A percentile compares a stretch with the other conserved stretches of the same genome.
These are phyloP conservation scores for Brassicogethes aeneus DNA, from an alignment of 2,888 invertebrate genomes.

Conservation along the genomic window DNA sequence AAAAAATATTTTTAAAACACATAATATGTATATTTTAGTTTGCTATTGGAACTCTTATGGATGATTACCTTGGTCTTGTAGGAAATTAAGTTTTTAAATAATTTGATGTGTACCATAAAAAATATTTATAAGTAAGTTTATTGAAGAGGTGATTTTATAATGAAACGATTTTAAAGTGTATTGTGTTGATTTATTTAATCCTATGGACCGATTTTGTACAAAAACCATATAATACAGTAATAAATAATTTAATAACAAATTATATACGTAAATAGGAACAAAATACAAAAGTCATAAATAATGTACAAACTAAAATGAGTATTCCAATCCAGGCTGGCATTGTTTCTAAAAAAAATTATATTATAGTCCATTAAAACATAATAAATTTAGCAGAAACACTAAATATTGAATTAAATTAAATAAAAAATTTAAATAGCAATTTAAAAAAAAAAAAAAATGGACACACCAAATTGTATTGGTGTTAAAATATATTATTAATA, in stretches of 20 bases:
- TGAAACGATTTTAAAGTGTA: not conserved
- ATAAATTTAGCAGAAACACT: too few species aligned
- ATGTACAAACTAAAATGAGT: slow-evolving; percentile 61
- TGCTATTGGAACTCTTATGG: slow-evolving; percentile 98
- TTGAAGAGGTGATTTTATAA: not conserved
- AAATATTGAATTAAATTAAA: too few species aligned
- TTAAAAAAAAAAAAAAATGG: too few species aligned
- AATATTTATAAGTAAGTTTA: not conserved
- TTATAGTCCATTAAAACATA: too few species aligned
- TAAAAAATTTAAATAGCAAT: too few species aligned
- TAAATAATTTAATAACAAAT: slow-evolving; percentile 11
- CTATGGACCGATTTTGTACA: slow-evolving; percentile 10
- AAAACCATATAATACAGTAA: slow-evolving; percentile 14
- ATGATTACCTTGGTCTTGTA: slow-evolving; percentile 87
- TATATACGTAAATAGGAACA: slow-evolving; percentile 79
- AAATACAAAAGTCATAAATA: slow-evolving; percentile 69
- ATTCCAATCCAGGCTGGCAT: slow-evolving; percentile 77
- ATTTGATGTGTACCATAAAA: not conserved
- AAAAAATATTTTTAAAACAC: not conserved
- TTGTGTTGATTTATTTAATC: not conserved
- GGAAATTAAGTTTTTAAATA: slow-evolving; percentile 26
- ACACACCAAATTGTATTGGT: too few species aligned
- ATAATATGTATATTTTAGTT: slow-evolving; percentile 59
- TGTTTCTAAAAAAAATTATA: slow-evolving; percentile 53
- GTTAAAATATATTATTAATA: too few species aligned